Percentiles rank a stretch among this genome's conserved stretches.
Evolutionary conservation across 2,888 invertebrate species (phyloP).

Genomic region (Metellina segmentata): DNA sequence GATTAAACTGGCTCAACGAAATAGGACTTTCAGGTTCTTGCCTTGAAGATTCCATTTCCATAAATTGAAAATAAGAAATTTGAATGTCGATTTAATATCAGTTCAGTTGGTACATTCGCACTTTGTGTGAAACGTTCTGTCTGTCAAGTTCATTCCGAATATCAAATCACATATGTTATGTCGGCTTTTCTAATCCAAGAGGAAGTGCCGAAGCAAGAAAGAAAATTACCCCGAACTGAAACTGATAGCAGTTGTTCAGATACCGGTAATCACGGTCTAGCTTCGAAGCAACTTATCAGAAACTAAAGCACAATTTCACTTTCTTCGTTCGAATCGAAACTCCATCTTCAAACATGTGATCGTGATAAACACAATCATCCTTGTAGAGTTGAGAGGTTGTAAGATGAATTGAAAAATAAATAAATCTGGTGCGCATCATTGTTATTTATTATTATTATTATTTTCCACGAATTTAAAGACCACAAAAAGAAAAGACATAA

Average conservation of each 20-base stretch:
- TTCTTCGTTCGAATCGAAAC: neutral
- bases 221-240: neutral
- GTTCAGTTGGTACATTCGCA: neutral
- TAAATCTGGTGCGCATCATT: neutral
- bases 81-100: neutral
- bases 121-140: neutral
- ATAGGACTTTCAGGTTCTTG: slow-evolving; percentile 66
- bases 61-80: neutral
- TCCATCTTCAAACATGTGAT: neutral
- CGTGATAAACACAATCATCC: neutral
- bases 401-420: neutral
- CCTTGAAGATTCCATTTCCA: slow-evolving; percentile 16
- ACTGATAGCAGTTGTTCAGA: neutral
- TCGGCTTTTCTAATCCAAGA: neutral
- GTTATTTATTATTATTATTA: neutral
- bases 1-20: slow-evolving; percentile 67
- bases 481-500: neutral
- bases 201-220: neutral
- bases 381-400: neutral
- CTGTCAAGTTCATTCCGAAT: neutral
- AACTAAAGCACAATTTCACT: neutral
- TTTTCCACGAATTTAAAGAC: neutral
- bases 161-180: neutral
- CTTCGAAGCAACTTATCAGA: neutral
- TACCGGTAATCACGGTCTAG: neutral